A percentile compares a stretch with the other conserved stretches of the same genome.
These are phyloP conservation scores for Sander vitreus DNA, from an alignment of 2,113 vertebrate genomes.

Conservation along the genomic window DNA sequence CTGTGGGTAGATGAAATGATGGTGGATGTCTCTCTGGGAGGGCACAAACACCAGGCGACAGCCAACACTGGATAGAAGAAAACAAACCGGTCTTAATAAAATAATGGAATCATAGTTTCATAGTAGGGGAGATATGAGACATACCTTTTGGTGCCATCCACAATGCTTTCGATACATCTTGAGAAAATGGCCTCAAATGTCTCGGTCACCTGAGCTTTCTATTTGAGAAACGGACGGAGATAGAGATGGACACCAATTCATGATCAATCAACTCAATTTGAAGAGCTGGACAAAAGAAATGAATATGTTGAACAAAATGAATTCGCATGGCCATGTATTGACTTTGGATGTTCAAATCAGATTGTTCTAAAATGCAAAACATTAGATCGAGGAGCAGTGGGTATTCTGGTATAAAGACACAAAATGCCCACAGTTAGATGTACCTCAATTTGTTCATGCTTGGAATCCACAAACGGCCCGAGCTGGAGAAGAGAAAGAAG, in stretches of 20 bases:
- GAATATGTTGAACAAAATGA: not conserved
- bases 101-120: not conserved
- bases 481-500: constrained; percentile 79
- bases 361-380: not conserved
- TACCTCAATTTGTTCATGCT: constrained; percentile 95
- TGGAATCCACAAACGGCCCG: constrained; percentile 94
- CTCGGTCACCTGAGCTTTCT: constrained; percentile 90
- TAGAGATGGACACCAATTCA: not conserved
- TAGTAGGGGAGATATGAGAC: not conserved
- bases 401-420: not conserved
- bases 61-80: constrained; percentile 69
- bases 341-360: not conserved
- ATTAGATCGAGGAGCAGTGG: not conserved
- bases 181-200: constrained; percentile 88
- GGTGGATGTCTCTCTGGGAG: constrained; percentile 89
- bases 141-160: constrained; percentile 91
- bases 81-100: constrained; percentile 1
- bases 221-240: constrained; percentile 20
- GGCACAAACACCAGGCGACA: constrained; percentile 90
- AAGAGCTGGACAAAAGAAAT: not conserved
- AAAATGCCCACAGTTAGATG: not conserved
- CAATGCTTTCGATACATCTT: constrained; percentile 87
- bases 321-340: not conserved
- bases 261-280: not conserved
- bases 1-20: constrained; percentile 91